A percentile compares a stretch with the other conserved stretches of the same genome.
Evolutionary conservation across 2,113 vertebrate species (phyloP).

Genomic region (Picathartes gymnocephalus): DNA sequence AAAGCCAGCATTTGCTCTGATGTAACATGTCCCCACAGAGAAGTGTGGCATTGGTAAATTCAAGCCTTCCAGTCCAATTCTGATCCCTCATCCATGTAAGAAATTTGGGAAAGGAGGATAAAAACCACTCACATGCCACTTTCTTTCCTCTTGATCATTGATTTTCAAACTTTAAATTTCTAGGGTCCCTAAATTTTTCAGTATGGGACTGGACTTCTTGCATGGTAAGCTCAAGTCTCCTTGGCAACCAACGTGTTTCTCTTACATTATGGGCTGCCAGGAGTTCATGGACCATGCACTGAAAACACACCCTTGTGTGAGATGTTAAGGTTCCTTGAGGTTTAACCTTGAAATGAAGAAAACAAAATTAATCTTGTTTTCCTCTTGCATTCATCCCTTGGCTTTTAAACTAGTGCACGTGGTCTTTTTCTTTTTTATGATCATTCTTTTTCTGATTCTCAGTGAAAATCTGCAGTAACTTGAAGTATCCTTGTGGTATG

Average conservation of each 20-base stretch:
- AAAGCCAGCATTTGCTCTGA: background rate
- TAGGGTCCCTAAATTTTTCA: constrained; percentile 17
- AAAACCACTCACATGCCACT: background rate
- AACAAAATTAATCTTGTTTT: background rate
- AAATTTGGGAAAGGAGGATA: background rate
- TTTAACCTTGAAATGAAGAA: constrained; percentile 9
- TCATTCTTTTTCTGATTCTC: background rate
- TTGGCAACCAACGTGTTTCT: background rate
- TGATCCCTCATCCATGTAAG: background rate
- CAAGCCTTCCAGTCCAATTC: background rate
- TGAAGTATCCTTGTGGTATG: background rate
- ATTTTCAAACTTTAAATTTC: background rate
- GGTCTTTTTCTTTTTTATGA: background rate
- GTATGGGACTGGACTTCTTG: background rate
- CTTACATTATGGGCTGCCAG: background rate
- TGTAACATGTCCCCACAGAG: background rate
- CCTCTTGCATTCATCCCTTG: background rate
- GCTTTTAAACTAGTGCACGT: background rate
- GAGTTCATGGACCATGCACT: background rate
- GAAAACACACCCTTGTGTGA: background rate
- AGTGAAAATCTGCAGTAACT: background rate
- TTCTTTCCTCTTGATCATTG: background rate
- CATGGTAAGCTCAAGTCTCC: background rate
- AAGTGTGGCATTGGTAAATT: background rate
- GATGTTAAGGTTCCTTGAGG: background rate